Evolutionary conservation across 2,797 vertebrate genomes (phyloP).

Genomic region (Lepilemur septentrionalis): DNA sequence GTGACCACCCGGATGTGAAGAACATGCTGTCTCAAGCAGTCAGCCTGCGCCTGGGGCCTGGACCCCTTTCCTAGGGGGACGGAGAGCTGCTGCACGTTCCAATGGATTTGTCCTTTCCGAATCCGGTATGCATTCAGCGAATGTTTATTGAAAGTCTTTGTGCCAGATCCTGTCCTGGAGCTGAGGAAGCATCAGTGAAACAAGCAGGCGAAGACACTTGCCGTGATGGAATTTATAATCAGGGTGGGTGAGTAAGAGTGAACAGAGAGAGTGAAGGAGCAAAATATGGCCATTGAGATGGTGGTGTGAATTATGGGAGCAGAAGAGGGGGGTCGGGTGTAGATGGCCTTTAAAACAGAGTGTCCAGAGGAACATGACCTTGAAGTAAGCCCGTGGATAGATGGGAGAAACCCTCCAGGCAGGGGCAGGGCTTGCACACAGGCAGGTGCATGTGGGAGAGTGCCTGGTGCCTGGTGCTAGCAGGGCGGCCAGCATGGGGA

Average conservation of each 20-base stretch:
- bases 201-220: too few species aligned
- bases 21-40: background rate
- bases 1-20: rapidly evolving
- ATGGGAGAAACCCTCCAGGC: background rate
- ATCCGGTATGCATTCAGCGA: background rate
- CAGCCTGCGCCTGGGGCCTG: background rate
- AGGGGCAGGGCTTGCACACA: rapidly evolving
- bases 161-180: background rate
- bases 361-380: background rate
- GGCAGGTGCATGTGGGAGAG: too few species aligned
- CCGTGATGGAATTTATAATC: background rate
- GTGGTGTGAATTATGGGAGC: background rate
- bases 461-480: background rate
- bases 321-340: background rate
- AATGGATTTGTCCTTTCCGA: background rate
- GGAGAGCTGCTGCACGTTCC: background rate
- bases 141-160: background rate
- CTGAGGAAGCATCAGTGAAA: background rate
- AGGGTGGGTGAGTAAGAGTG: too few species aligned
- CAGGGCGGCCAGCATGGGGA: rapidly evolving
- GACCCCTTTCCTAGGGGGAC: background rate
- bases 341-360: background rate
- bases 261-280: background rate
- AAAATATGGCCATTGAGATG: background rate
- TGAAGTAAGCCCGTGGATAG: background rate